Percentiles rank a stretch among this genome's conserved stretches.
These are phyloP conservation scores for Lathamus discolor DNA, from an alignment of 2,113 vertebrate species.

Conservation along the genomic window DNA sequence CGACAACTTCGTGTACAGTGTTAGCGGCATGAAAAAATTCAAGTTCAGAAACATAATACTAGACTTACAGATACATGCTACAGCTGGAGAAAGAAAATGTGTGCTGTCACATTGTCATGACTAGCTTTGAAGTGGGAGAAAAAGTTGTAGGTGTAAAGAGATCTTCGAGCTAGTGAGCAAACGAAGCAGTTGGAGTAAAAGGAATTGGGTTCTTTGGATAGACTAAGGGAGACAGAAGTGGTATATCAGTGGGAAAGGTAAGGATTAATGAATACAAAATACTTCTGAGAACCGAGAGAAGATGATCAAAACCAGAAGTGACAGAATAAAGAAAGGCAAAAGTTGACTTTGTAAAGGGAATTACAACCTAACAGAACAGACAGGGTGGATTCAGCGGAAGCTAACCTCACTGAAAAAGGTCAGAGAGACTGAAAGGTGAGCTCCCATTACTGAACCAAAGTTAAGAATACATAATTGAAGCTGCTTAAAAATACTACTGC, in stretches of 20 bases:
- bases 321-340: not conserved
- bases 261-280: not conserved
- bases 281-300: not conserved
- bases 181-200: not conserved
- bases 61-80: not conserved
- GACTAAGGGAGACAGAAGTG: not conserved
- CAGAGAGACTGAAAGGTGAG: not conserved
- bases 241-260: not conserved
- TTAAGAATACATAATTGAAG: slow-evolving; percentile 4
- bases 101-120: not conserved
- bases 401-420: not conserved
- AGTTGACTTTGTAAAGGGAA: not conserved
- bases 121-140: not conserved
- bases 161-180: not conserved
- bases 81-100: not conserved
- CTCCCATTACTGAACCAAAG: not conserved
- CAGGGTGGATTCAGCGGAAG: not conserved
- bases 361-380: not conserved
- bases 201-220: not conserved
- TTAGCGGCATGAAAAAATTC: not conserved
- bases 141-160: slow-evolving; percentile 7
- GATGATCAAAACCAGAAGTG: slow-evolving; percentile 17
- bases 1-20: not conserved
- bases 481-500: not conserved
- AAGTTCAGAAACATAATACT: not conserved